Percentiles rank a stretch among this genome's conserved stretches.
phyloP scores from a whole-genome alignment of 2,113 vertebrate genomes.

The Ciconia boyciana region DNA sequence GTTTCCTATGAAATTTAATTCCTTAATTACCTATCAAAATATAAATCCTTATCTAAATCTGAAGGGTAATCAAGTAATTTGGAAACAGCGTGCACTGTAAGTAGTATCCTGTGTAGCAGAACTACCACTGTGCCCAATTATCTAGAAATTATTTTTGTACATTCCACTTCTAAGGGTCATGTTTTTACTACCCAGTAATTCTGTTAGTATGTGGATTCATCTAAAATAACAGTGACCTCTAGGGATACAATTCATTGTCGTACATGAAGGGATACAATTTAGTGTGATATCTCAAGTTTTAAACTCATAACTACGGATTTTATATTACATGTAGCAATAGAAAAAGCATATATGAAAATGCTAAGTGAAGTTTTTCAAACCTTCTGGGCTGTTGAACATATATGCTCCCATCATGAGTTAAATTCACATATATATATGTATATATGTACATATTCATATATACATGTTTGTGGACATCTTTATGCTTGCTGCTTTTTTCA shows the following conservation, averaged over 20 bases:
- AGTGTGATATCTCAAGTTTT: background rate
- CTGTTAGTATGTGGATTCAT: background rate
- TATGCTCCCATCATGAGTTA: background rate
- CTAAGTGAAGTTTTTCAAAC: background rate
- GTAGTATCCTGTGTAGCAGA: background rate
- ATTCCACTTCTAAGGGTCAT: background rate
- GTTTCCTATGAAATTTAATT: constrained; percentile 7
- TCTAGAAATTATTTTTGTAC: constrained; percentile 30
- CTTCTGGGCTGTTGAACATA: background rate
- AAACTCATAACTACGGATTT: background rate
- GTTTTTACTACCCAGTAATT: background rate
- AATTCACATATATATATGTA: background rate
- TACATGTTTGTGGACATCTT: background rate
- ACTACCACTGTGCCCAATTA: constrained; percentile 21
- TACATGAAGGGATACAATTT: background rate
- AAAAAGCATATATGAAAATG: background rate
- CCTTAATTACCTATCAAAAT: constrained; percentile 45
- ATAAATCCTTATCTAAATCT: constrained; percentile 32
- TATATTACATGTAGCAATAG: background rate
- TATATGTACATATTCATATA: background rate
- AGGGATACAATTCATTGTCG: constrained; percentile 7
- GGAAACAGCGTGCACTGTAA: background rate
- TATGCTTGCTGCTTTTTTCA: background rate
- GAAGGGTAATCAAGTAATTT: constrained; percentile 38
- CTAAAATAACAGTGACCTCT: constrained; percentile 31